Evolutionary conservation across 30 jellyfish, hydroid and myxozoan species (phyloP), one percentile per base, ranked within the genome.

Genomic region (Hydractinia symbiolongicarpus): DNA sequence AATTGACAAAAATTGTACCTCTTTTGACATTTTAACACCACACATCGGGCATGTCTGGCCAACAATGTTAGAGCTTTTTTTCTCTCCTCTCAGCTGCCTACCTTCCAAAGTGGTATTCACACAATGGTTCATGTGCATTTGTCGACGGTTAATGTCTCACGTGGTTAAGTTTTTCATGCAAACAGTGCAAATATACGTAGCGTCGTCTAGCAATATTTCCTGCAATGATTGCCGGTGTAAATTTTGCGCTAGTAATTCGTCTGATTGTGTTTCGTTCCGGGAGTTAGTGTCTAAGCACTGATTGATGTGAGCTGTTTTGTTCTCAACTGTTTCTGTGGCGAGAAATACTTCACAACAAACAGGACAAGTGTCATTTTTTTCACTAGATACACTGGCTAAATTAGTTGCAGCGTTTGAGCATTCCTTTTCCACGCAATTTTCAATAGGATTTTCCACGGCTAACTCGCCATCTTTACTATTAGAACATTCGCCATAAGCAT

Each of bases 161-260:
- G 56, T 77, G 30, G 56, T 9, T 30, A 77, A 17, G 75, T 54
- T 40, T 49, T 77, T 77, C 8, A 53, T 54, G 30, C 85, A 77
- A 8, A 77, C 44, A 11, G 54, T 55, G 54, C 85, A 77, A 6
- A 57, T 54, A 49, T 55, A 7, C 55, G 30, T 54, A 55, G 20
- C 77, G 9, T 77, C 73, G n/a, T 50, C 66, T 16, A 17, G 76
- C 4, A 7, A 66, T 6, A 4, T 10, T 74, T 50, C 71, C 2
- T 74, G 83, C 67, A 49, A 74, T 50, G 61, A 5, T 30, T 60
- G 16, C 2, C 19, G 54, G 15, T 77, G 85, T n/a, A 77, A 55
- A n/a, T 61, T 77, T 54, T 4, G 85, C 19, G 85, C 85, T 17
- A 77, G 57, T 30, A 77, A 13, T 60, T 77, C 85, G 50, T 77